Evolutionary conservation across 2,113 vertebrate species (phyloP).

Genomic region (Athene cunicularia): DNA sequence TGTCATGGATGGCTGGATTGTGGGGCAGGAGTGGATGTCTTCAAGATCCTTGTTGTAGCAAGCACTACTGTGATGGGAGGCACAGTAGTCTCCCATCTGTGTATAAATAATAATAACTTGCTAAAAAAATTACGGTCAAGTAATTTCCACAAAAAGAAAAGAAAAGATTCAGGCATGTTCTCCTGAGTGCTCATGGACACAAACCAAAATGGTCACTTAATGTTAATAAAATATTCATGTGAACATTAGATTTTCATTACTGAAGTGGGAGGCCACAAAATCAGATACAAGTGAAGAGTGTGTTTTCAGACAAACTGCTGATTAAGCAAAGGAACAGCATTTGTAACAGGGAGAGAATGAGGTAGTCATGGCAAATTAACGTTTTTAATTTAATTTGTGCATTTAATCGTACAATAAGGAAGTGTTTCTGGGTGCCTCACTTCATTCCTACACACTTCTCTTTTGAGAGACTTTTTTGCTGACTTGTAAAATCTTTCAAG

Average conservation of each 20-base stretch:
- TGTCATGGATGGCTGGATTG: neutral
- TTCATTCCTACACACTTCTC: neutral
- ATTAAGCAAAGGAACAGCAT: slow-evolving; percentile 3
- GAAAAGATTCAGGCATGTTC: neutral
- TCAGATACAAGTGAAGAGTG: neutral
- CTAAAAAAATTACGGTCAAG: neutral
- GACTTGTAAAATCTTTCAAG: neutral
- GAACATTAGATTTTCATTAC: slow-evolving; percentile 2
- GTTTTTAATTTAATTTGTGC: slow-evolving; percentile 18
- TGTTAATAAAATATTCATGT: slow-evolving; percentile 38
- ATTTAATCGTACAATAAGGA: neutral
- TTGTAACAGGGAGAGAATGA: slow-evolving; percentile 1
- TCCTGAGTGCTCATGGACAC: neutral
- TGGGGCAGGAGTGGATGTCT: neutral
- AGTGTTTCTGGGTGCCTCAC: neutral
- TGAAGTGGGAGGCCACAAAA: neutral
- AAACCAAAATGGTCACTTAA: slow-evolving; percentile 12
- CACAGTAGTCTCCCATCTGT: neutral
- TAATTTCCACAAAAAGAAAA: neutral
- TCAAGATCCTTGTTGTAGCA: neutral
- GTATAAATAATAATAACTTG: neutral
- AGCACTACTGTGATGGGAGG: neutral
- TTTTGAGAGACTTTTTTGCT: neutral
- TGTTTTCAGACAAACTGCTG: slow-evolving; percentile 41
- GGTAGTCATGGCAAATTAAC: neutral